These are phyloP conservation scores for Diloba caeruleocephala DNA, from an alignment of 2,888 invertebrate genomes.

Conservation along the genomic window DNA sequence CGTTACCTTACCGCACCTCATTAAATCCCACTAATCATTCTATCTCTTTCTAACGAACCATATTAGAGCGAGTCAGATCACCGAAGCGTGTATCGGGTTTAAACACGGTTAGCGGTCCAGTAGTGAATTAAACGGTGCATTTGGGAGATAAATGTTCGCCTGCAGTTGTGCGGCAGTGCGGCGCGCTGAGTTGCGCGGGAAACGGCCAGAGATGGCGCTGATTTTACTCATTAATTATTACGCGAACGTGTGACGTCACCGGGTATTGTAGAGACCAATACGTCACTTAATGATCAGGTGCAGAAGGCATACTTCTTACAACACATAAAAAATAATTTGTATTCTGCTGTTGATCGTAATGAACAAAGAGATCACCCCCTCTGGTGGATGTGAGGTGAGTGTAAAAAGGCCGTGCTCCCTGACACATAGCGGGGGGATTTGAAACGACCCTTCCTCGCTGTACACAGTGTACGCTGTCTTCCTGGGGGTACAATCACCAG, in stretches of 20 bases:
- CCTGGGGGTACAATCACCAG: no score
- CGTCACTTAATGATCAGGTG: background rate
- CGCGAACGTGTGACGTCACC: conserved; percentile 47
- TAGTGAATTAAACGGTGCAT: conserved; percentile 73
- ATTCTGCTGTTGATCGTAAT: no score
- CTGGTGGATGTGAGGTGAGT: no score
- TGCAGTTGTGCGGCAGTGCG: conserved; percentile 57
- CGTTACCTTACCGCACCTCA: conserved; percentile 56
- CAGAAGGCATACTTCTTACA: conserved; percentile 18
- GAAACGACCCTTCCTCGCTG: no score
- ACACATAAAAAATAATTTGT: no score
- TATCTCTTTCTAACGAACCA: conserved; percentile 28
- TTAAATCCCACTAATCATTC: conserved; percentile 46
- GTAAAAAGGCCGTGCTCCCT: no score
- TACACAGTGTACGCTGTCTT: no score
- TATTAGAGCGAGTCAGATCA: conserved; percentile 26
- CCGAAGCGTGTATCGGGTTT: conserved; percentile 41
- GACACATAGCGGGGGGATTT: no score
- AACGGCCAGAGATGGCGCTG: conserved; percentile 58
- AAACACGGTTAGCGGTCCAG: conserved; percentile 52
- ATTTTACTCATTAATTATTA: conserved; percentile 74
- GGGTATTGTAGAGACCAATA: conserved; percentile 22
- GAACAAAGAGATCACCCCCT: no score
- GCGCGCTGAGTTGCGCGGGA: conserved; percentile 29
- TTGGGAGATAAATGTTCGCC: conserved; percentile 68